Evolutionary conservation across 2,113 vertebrate genomes (phyloP).

Genomic region (Merops nubicus): DNA sequence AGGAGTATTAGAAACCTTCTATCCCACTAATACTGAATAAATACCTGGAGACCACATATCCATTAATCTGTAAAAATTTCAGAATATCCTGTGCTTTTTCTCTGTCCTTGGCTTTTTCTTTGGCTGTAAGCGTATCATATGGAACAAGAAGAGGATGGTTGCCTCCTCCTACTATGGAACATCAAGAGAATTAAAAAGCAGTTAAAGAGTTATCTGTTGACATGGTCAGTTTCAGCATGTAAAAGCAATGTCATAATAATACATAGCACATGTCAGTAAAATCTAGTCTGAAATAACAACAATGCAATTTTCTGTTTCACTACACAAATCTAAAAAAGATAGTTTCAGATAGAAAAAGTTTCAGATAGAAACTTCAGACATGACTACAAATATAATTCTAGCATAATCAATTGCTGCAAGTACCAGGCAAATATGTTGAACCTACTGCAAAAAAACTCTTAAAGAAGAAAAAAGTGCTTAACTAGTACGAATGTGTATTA

Average conservation of each 20-base stretch:
- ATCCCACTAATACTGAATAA: background rate
- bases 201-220: background rate
- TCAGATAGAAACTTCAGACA: background rate
- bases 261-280: background rate
- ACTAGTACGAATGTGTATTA: background rate
- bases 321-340: background rate
- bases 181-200: conserved; percentile 15
- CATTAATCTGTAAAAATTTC: conserved; percentile 96
- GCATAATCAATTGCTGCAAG: background rate
- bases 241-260: background rate
- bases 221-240: background rate
- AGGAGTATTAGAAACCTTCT: background rate
- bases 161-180: conserved; percentile 83
- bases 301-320: background rate
- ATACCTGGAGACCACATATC: conserved; percentile 91
- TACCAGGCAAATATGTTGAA: background rate
- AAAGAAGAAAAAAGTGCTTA: background rate
- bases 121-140: conserved; percentile 94
- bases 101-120: conserved; percentile 94
- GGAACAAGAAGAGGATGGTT: conserved; percentile 94
- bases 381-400: background rate
- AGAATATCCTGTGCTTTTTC: conserved; percentile 96
- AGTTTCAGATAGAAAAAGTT: too few species aligned
- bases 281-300: background rate
- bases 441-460: background rate